These are phyloP conservation scores for Anguilla japonica DNA, from an alignment of 2,113 vertebrate species.

Conservation along the genomic window DNA sequence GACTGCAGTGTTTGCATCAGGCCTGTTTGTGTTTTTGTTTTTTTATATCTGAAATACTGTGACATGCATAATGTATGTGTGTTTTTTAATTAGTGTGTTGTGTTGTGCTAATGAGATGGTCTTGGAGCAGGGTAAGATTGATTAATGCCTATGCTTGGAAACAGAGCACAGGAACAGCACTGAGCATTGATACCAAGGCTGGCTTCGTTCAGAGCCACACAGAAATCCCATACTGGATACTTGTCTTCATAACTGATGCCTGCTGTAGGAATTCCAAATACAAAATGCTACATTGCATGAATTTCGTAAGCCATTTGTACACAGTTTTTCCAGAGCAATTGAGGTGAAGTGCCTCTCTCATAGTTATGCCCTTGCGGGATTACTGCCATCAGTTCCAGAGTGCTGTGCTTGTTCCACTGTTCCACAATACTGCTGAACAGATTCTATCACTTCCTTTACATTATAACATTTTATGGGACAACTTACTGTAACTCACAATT, in stretches of 20 bases:
- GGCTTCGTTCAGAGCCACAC: background rate
- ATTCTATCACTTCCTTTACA: background rate
- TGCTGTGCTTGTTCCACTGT: background rate
- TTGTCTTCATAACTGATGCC: background rate
- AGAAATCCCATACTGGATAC: background rate
- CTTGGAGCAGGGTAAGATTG: background rate
- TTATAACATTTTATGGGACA: background rate
- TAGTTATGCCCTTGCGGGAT: background rate
- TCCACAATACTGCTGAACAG: background rate
- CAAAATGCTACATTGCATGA: background rate
- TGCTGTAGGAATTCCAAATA: background rate
- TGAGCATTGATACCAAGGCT: constrained; percentile 1
- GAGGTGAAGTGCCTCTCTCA: background rate
- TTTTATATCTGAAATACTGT: background rate
- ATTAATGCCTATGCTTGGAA: background rate
- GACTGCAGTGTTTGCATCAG: background rate
- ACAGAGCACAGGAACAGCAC: background rate
- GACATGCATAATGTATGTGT: background rate
- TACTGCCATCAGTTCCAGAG: background rate
- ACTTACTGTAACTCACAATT: background rate
- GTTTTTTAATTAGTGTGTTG: background rate
- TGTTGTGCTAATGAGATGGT: constrained; percentile 1
- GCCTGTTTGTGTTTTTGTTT: background rate
- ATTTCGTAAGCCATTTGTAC: background rate
- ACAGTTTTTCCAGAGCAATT: background rate